Evolutionary conservation across 2,113 vertebrate genomes (phyloP), one percentile per base, ranked within the genome.

Genomic region (Myanophis thanlyinensis): DNA sequence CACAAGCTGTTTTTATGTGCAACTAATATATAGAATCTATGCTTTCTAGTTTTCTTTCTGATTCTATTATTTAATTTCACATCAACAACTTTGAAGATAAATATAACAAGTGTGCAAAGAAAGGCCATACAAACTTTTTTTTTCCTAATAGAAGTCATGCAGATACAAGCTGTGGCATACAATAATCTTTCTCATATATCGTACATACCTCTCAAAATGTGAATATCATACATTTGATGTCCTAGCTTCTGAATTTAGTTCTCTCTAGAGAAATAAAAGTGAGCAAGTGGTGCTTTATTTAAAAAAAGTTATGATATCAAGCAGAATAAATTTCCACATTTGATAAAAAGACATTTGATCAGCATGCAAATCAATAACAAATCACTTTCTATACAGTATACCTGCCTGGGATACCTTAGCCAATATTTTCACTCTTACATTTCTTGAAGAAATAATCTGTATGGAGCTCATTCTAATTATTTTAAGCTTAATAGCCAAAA

Each of bases 401-500:
- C 85, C 85, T 92, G 46, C 52, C 54, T 85, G 44, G 9, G 12
- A 85, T 85, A 89, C 73, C 56, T 85, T 85, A 89, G 73, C 44
- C 87, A 89, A 89, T 92, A 89, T 92, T 92, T 56, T 88, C 85
- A 80, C 9, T 18, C 46, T 73, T 92, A 92, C 85, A 92, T 92
- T 59, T 89, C 89, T n/a, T 85, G 52, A 85, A 89, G 91, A 48
- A 49, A 48, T 92, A 73, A 92, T 92, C 73, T 85, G 46, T 92
- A 47, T 85, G 48, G 88, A 54, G 52, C 8, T 92, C 46, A 30
- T 54, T 89, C 52, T 92, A 35, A 73, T 85, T 89, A 59, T 85
- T 89, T 23, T 85, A 92, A 92, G 56, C 85, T 92, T 92, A 89
- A 80, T 15, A 89, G 25, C 46, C 44, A 85, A n/a, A 59, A 89